These are phyloP conservation scores for Aphodius sticticus DNA, from an alignment of 2,888 invertebrate genomes.

Conservation along the genomic window DNA sequence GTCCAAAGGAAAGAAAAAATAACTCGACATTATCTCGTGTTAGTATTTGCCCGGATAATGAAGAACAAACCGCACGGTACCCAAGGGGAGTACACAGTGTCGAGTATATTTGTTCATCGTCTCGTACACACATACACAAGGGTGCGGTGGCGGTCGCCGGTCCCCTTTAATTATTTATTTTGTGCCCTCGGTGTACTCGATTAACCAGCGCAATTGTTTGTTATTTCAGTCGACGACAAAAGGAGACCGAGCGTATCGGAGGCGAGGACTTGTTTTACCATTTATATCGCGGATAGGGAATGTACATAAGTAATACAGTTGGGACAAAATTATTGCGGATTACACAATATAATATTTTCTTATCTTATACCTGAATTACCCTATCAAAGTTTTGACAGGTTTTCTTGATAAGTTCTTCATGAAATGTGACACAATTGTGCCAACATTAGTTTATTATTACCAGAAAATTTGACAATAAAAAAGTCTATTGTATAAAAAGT, in stretches of 20 bases:
- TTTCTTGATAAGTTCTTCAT: too few species aligned
- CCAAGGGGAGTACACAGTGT: not conserved
- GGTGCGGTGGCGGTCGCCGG: not conserved
- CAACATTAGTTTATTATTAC: too few species aligned
- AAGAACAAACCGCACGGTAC: not conserved
- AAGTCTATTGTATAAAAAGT: too few species aligned
- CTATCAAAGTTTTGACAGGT: too few species aligned
- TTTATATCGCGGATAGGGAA: not conserved
- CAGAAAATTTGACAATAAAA: too few species aligned
- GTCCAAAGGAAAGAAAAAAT: not conserved
- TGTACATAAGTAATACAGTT: not conserved
- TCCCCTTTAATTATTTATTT: not conserved
- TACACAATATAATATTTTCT: too few species aligned
- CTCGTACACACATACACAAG: not conserved
- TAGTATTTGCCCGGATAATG: not conserved
- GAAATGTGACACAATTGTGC: too few species aligned
- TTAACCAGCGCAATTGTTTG: conserved; percentile 4
- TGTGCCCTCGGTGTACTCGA: not conserved
- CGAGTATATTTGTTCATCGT: not conserved
- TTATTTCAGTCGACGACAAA: not conserved
- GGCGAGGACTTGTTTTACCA: not conserved
- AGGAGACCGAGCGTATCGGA: not conserved
- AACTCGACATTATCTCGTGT: not conserved
- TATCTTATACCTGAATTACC: too few species aligned
- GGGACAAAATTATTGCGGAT: not conserved